Evolutionary conservation across 2,888 invertebrate species (phyloP).

Genomic region (Dolomedes plantarius): DNA sequence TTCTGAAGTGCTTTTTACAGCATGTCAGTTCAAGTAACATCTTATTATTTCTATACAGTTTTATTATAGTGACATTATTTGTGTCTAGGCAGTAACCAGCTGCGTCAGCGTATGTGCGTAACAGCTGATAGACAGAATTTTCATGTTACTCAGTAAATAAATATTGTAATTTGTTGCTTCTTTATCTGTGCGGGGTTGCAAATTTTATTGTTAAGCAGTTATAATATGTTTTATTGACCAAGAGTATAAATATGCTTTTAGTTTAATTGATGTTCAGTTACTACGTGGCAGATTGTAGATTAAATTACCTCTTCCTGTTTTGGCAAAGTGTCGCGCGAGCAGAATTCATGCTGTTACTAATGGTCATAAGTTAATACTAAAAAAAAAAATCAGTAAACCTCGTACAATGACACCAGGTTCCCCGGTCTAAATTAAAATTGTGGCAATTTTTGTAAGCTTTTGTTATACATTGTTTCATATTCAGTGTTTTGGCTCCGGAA

Average conservation of each 20-base stretch:
- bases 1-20: slow-evolving; percentile 24
- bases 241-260: neutral
- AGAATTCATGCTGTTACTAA: neutral
- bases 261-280: neutral
- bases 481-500: too few relatives aligned
- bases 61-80: neutral
- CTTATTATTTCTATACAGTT: too few relatives aligned
- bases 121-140: neutral
- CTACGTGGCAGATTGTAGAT: slow-evolving; percentile 14
- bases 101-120: slow-evolving; percentile 7
- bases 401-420: too few relatives aligned
- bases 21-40: neutral
- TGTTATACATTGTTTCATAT: too few relatives aligned
- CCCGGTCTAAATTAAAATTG: too few relatives aligned
- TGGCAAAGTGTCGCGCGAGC: neutral
- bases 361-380: too few relatives aligned
- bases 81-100: neutral
- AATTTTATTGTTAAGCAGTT: neutral
- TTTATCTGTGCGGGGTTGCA: neutral
- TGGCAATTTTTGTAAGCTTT: too few relatives aligned
- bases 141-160: neutral
- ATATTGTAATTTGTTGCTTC: neutral
- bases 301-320: slow-evolving; percentile 17
- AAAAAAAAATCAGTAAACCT: too few relatives aligned
- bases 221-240: neutral